phyloP scores from a whole-genome alignment of 2,113 vertebrate genomes.

The Ardeotis arabs region DNA sequence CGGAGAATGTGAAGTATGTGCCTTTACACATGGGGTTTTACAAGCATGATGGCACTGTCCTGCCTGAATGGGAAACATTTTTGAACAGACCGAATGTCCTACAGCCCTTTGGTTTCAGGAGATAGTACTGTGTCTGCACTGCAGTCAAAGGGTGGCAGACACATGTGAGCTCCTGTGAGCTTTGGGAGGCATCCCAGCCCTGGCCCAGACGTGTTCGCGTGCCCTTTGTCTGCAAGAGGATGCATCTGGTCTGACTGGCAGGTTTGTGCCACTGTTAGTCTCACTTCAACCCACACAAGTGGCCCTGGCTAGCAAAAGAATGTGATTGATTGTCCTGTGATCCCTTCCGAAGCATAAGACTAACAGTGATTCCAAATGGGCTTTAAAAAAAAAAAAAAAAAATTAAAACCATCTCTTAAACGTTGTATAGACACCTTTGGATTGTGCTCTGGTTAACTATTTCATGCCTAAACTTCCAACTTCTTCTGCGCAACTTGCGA shows the following conservation, averaged over 20 bases:
- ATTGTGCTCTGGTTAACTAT: not conserved
- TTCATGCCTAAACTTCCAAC: not conserved
- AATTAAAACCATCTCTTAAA: not conserved
- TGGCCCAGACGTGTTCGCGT: not conserved
- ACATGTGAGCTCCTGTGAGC: not conserved
- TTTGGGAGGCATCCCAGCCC: not conserved
- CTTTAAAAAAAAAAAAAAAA: not conserved
- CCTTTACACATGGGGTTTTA: not conserved
- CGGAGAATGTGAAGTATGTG: fast-evolving
- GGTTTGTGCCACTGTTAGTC: not conserved
- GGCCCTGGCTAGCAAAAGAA: not conserved
- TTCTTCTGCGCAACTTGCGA: not conserved
- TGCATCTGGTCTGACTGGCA: not conserved
- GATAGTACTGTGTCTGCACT: not conserved
- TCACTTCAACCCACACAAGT: not conserved
- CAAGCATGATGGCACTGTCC: no score
- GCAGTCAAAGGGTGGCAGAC: not conserved
- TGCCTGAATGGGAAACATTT: not conserved
- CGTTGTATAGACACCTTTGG: not conserved
- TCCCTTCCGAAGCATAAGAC: not conserved
- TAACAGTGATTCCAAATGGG: not conserved
- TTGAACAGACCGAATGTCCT: not conserved
- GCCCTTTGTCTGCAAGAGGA: not conserved
- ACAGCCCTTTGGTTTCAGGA: not conserved
- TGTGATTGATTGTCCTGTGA: fast-evolving